Conservation (phyloP, 2,888 invertebrate genomes). For the Acrocera orbiculus region DNA sequence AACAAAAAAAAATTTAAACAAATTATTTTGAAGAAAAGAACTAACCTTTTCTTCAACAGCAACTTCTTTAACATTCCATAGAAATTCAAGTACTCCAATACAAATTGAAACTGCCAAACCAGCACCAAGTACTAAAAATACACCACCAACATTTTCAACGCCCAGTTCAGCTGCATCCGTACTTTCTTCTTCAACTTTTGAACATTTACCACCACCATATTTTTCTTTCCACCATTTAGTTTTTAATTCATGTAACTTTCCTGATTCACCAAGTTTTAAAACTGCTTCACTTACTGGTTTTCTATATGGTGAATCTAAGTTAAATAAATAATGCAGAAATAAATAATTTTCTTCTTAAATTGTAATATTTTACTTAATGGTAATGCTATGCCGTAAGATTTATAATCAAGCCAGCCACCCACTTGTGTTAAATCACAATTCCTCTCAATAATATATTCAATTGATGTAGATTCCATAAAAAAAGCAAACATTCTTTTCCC, state of each 20-base stretch:
- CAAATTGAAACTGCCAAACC: conserved; percentile 54
- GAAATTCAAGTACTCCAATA: conserved; percentile 66
- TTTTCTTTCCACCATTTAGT: conserved; percentile 82
- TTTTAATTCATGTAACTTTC: conserved; percentile 61
- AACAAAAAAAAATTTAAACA: conserved; percentile 2
- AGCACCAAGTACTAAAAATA: conserved; percentile 65
- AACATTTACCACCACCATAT: conserved; percentile 31
- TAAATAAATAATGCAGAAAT: background rate
- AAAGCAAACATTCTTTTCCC: conserved; percentile 75
- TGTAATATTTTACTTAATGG: conserved; percentile 55
- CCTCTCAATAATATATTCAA: conserved; percentile 79
- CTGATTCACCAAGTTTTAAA: conserved; percentile 76
- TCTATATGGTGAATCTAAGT: conserved; percentile 54
- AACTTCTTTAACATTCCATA: conserved; percentile 65
- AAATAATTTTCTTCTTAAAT: background rate
- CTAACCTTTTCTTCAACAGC: conserved; percentile 58
- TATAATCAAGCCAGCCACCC: conserved; percentile 67
- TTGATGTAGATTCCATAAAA: conserved; percentile 88
- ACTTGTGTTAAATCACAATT: conserved; percentile 73
- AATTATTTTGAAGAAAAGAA: conserved; percentile 13
- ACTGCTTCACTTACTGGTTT: conserved; percentile 75
- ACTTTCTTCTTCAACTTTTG: conserved; percentile 14
- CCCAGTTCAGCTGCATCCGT: conserved; percentile 26
- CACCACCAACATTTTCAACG: conserved; percentile 66
- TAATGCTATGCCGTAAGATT: conserved; percentile 89